These are phyloP conservation scores for Penaeus japonicus DNA, from an alignment of 1,140 invertebrate genomes.

Conservation along the genomic window DNA sequence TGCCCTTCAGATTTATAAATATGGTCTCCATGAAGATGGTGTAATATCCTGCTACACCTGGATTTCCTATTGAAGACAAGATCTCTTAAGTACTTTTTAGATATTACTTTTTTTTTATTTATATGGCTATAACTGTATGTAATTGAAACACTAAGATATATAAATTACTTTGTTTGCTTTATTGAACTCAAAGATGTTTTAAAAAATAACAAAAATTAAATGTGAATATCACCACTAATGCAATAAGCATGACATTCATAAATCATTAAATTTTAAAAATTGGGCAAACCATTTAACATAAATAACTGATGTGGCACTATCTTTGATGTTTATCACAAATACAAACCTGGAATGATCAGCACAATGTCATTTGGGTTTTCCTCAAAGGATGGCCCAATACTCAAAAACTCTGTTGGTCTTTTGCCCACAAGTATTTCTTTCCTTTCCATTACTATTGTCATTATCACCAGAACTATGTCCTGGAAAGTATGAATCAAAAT, in stretches of 20 bases:
- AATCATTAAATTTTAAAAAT: neutral
- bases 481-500: too few species aligned
- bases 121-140: too few species aligned
- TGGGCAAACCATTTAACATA: neutral
- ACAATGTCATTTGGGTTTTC: constrained; percentile 25
- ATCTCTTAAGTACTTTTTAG: neutral
- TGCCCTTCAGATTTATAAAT: neutral
- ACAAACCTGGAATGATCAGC: constrained; percentile 44
- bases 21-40: constrained; percentile 13
- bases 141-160: too few species aligned
- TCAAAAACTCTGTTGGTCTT: constrained; percentile 31
- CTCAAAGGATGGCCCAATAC: constrained; percentile 11
- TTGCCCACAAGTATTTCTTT: constrained; percentile 11
- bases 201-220: too few species aligned
- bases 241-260: neutral
- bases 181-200: too few species aligned
- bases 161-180: too few species aligned
- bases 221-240: too few species aligned
- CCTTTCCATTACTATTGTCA: neutral
- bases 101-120: neutral
- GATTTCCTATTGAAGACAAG: constrained; percentile 1
- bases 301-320: neutral
- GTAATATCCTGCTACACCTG: constrained; percentile 27
- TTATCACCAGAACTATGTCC: neutral
- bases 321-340: neutral